phyloP scores from a whole-genome alignment of 2,113 vertebrate species.

The Vimba vimba region DNA sequence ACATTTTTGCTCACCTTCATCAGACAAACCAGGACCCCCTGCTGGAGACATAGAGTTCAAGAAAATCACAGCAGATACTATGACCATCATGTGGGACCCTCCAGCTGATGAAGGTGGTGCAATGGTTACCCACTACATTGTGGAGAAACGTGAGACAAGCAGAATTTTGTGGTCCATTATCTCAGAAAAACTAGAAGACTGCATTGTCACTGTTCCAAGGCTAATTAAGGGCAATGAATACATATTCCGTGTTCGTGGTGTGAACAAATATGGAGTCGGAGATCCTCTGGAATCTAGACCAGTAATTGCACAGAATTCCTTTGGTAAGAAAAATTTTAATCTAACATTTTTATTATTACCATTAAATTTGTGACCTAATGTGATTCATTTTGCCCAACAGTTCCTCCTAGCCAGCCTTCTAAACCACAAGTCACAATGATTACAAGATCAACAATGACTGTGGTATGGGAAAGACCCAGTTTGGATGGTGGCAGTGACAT shows the following conservation, averaged over 20 bases:
- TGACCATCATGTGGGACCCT: constrained; percentile 90
- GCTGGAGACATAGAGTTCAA: constrained; percentile 91
- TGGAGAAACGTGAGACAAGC: constrained; percentile 96
- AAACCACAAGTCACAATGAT: constrained; percentile 89
- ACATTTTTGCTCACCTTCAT: neutral
- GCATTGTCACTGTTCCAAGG: constrained; percentile 88
- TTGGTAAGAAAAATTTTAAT: constrained; percentile 80
- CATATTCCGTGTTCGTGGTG: constrained; percentile 91
- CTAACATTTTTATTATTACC: neutral
- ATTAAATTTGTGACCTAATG: constrained; percentile 5
- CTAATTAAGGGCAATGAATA: constrained; percentile 98
- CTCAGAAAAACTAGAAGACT: constrained; percentile 89
- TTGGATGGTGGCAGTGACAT: constrained; percentile 93
- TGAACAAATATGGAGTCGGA: constrained; percentile 95
- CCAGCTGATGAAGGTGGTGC: constrained; percentile 93
- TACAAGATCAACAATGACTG: constrained; percentile 94
- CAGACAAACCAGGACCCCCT: constrained; percentile 95
- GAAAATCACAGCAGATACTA: constrained; percentile 91
- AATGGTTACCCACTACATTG: constrained; percentile 92
- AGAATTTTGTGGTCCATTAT: constrained; percentile 95
- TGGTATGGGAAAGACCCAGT: constrained; percentile 91
- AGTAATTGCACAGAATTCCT: constrained; percentile 89
- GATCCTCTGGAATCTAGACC: constrained; percentile 92
- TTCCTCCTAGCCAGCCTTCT: constrained; percentile 91
- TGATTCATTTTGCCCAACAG: constrained; percentile 65